These are phyloP conservation scores for Solen grandis DNA, from an alignment of 1,140 invertebrate species.

Conservation along the genomic window DNA sequence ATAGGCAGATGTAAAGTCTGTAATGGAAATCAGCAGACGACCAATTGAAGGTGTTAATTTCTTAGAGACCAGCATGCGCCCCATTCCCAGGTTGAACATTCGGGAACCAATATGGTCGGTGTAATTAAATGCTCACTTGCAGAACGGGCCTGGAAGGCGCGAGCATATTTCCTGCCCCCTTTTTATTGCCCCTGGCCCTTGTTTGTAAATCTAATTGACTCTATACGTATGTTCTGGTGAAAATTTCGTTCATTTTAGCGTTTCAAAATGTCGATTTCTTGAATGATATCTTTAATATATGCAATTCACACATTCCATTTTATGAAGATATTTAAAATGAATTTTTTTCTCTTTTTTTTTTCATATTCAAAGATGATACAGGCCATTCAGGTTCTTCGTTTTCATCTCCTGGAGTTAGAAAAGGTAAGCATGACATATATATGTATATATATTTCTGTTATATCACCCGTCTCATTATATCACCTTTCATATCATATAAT, in stretches of 20 bases:
- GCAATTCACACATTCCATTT: no score
- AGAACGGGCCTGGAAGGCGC: no score
- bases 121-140: constrained; percentile 53
- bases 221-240: no score
- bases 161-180: no score
- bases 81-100: constrained; percentile 20
- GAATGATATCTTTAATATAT: no score
- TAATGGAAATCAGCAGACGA: constrained; percentile 27
- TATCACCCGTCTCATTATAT: background rate
- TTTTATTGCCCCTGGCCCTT: no score
- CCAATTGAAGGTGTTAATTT: constrained; percentile 52
- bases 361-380: constrained; percentile 97
- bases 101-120: constrained; percentile 39
- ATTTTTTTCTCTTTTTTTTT: constrained; percentile 38
- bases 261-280: no score
- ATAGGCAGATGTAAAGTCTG: constrained; percentile 10
- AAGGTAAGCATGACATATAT: constrained; percentile 90
- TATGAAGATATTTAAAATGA: no score
- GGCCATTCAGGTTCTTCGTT: constrained; percentile 99
- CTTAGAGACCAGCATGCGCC: background rate
- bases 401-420: constrained; percentile 99
- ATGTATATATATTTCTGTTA: background rate
- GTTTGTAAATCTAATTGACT: no score
- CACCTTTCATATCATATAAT: background rate
- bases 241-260: no score